These are phyloP conservation scores for Eucriotettix oculatus DNA, from an alignment of 2,888 invertebrate species.

Conservation along the genomic window DNA sequence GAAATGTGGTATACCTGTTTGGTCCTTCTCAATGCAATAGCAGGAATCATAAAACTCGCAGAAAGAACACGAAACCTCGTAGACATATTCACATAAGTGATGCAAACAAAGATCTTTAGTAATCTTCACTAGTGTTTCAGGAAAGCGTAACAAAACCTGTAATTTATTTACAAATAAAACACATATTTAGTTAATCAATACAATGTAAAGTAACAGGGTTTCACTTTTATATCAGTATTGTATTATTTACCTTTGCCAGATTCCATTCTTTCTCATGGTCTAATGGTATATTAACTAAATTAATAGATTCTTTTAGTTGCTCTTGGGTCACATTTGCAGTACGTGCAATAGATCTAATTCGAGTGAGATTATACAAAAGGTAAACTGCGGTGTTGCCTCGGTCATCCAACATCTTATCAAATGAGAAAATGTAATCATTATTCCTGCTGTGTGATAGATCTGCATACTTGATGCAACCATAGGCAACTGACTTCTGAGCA, in stretches of 20 bases:
- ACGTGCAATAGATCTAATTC: constrained; percentile 81
- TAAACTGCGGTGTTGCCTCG: constrained; percentile 98
- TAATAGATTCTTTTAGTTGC: constrained; percentile 41
- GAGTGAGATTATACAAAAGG: constrained; percentile 80
- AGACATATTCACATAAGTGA: constrained; percentile 85
- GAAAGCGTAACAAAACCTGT: constrained; percentile 56
- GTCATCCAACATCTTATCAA: constrained; percentile 98
- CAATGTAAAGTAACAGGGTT: too few species aligned
- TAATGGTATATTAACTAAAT: constrained; percentile 44
- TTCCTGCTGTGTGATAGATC: constrained; percentile 86
- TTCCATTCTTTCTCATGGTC: constrained; percentile 91
- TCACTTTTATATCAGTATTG: background rate
- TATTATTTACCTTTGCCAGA: constrained; percentile 50
- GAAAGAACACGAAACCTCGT: constrained; percentile 83
- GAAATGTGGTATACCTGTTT: constrained; percentile 25
- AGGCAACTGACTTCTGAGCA: constrained; percentile 85
- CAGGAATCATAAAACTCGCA: constrained; percentile 96
- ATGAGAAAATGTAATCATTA: constrained; percentile 94
- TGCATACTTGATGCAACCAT: constrained; percentile 96
- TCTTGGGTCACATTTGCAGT: constrained; percentile 51
- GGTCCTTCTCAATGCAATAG: constrained; percentile 91
- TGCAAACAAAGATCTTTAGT: constrained; percentile 70
- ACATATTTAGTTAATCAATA: background rate
- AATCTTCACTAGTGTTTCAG: constrained; percentile 71
- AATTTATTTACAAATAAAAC: constrained; percentile 8